Evolutionary conservation across 1,140 invertebrate genomes (phyloP), one percentile per base, ranked within the genome.

Genomic region (Lasaia peninsularis): DNA sequence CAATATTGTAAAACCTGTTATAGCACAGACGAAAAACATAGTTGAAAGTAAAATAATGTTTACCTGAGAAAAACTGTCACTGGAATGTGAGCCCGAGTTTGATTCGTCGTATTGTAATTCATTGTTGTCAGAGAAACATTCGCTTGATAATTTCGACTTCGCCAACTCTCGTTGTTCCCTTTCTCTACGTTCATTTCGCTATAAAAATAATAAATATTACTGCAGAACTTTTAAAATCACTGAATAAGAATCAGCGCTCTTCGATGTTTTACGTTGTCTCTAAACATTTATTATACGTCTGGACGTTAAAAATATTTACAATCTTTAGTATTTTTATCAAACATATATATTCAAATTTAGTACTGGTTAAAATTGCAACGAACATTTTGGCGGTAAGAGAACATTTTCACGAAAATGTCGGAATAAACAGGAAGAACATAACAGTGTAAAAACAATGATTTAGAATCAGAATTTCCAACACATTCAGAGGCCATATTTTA

Each of bases 121-220:
- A 63, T 93, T 93, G 73, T 92, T 91, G 50, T 92, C 92, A 60
- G 92, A 91, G 87, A 81, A 92, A 89, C 78, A 93, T 90, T 90
- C 92, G 83, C 80, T 92, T 70, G 86, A 93, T 77, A 91, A 90
- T 91, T 89, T 93, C 60, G 88, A 92, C 74, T 93, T 94, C 11
- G 94, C 95, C 77, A 95, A 89, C 89, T 96, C 96, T 56, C 95
- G 91, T 84, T 96, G 94, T 86, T 97, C 96, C 40, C 95, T 91
- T 86, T 97, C 95, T 70, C 95, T 91, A 79, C 96, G 91, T 91
- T 97, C 95, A 79, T 96, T 95, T 84, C 95, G 92, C 93, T 95
- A 73, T 68, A 76, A 80, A 50, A 33, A 12, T 5, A 48, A 28
- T n/a, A n/a, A n/a, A n/a, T n/a, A n/a, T n/a, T n/a, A n/a, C n/a